Conservation (phyloP, 2,888 invertebrate species). For the Leuctra nigra region DNA sequence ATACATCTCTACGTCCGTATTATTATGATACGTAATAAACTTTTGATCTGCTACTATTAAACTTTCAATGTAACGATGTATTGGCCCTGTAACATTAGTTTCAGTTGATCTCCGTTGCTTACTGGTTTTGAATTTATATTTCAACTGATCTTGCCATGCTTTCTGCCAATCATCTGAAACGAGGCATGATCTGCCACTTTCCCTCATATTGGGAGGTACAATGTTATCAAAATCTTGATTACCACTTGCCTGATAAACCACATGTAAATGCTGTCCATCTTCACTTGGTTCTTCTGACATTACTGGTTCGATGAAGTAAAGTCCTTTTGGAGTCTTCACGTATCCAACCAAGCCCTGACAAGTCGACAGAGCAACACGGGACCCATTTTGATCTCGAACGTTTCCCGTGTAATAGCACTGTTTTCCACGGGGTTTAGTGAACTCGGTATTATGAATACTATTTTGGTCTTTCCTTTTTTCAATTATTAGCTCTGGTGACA, state of each 20-base stretch:
- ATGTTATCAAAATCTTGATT: background rate
- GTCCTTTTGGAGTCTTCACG: background rate
- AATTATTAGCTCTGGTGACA: background rate
- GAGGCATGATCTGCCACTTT: background rate
- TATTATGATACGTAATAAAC: background rate
- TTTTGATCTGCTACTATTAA: background rate
- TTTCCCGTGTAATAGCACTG: background rate
- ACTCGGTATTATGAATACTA: background rate
- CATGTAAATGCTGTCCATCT: conserved; percentile 2
- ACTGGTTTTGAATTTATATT: background rate
- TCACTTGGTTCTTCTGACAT: background rate
- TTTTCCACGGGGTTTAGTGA: background rate
- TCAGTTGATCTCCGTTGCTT: too few species aligned
- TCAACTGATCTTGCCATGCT: background rate
- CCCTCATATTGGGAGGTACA: background rate
- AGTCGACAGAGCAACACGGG: background rate
- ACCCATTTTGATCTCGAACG: background rate
- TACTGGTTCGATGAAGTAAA: background rate
- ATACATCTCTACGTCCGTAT: background rate
- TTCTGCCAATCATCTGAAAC: background rate
- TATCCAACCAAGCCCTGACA: background rate
- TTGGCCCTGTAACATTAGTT: background rate
- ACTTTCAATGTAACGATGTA: background rate
- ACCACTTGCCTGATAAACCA: background rate
- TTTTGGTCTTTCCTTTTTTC: background rate